Conservation (phyloP, 2,113 vertebrate genomes). For the Gasterosteus aculeatus region DNA sequence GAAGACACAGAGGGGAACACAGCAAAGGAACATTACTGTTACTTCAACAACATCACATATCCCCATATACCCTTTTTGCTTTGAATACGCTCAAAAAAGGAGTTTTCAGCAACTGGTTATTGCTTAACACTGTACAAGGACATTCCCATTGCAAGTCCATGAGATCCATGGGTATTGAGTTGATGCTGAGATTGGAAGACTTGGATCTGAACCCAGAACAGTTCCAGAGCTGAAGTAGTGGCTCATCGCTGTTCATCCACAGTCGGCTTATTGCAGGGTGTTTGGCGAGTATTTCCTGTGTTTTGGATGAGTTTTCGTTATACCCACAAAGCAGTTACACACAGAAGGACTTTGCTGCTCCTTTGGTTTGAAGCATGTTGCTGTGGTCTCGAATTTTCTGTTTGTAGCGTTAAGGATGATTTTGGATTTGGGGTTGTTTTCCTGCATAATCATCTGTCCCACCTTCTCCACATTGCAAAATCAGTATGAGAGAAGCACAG, state of each 20-base stretch:
- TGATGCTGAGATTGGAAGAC: constrained; percentile 75
- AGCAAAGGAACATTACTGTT: constrained; percentile 61
- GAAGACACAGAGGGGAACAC: constrained; percentile 70
- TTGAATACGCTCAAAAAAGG: constrained; percentile 62
- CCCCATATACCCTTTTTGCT: constrained; percentile 56
- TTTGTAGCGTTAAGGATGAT: constrained; percentile 7
- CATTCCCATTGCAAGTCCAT: constrained; percentile 54
- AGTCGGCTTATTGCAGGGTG: constrained; percentile 64
- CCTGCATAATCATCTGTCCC: constrained; percentile 9
- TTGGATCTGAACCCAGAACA: constrained; percentile 66
- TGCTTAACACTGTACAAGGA: constrained; percentile 68
- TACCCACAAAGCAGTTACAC: constrained; percentile 18
- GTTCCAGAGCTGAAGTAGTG: constrained; percentile 40
- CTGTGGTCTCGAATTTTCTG: constrained; percentile 20
- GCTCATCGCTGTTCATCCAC: constrained; percentile 35
- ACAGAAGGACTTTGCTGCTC: constrained; percentile 25
- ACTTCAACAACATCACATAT: constrained; percentile 60
- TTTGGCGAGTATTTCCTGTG: constrained; percentile 47
- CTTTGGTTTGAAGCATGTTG: constrained; percentile 67
- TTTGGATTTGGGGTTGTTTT: constrained; percentile 31
- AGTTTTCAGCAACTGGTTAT: constrained; percentile 65
- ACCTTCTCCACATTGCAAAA: constrained; percentile 20
- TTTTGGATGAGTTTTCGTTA: constrained; percentile 29
- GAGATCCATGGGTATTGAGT: constrained; percentile 53
- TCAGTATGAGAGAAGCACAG: constrained; percentile 22